These are phyloP conservation scores for Agelaius tricolor DNA, from an alignment of 2,113 vertebrate species.

Conservation along the genomic window DNA sequence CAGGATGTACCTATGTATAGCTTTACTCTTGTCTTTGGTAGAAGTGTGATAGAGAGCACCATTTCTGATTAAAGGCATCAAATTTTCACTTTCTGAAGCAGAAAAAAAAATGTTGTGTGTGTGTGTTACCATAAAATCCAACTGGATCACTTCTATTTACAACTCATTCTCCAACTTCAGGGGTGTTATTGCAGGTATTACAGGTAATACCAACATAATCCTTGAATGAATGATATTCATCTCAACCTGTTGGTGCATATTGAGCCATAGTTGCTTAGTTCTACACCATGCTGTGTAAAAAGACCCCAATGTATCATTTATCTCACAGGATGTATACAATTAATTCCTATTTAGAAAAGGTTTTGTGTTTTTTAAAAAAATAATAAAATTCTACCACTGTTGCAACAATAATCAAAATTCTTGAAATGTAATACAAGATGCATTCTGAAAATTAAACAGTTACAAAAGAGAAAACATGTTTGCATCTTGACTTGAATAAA, in stretches of 20 bases:
- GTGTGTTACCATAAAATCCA: neutral
- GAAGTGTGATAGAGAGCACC: neutral
- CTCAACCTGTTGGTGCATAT: neutral
- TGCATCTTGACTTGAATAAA: neutral
- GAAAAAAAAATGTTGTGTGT: neutral
- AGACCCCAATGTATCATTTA: neutral
- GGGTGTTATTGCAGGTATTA: neutral
- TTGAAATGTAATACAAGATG: neutral
- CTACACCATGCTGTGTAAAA: neutral
- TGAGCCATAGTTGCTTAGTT: neutral
- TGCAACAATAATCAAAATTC: neutral
- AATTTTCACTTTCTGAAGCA: neutral
- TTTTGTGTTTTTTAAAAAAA: neutral
- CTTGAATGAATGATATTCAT: neutral
- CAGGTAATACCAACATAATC: neutral
- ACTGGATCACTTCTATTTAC: neutral
- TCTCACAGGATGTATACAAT: neutral
- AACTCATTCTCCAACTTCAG: neutral
- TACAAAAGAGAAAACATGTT: neutral
- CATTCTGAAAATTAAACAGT: neutral
- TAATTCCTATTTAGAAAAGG: neutral
- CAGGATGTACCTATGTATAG: accelerated
- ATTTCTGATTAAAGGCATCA: neutral
- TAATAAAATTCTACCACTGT: neutral
- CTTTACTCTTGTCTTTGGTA: neutral